Conservation (phyloP, 2,797 vertebrate genomes). For the Lepidocolaptes lacrymiger region DNA sequence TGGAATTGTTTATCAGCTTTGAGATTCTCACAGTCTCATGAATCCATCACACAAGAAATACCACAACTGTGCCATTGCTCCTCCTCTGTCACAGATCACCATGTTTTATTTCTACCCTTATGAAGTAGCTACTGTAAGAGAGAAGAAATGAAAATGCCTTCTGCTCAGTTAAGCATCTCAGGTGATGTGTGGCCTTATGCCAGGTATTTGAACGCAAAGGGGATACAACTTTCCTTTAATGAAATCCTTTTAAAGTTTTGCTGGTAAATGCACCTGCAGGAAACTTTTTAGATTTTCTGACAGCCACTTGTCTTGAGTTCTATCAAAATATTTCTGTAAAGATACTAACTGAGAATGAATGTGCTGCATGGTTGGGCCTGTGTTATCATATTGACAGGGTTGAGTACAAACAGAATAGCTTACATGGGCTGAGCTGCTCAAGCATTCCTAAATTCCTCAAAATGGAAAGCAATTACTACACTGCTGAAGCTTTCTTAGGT, state of each 20-base stretch:
- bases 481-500: slow-evolving; percentile 1
- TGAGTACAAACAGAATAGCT: not conserved
- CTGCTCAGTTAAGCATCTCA: not conserved
- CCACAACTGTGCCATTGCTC: not conserved
- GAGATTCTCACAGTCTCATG: accelerated
- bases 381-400: not conserved
- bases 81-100: not conserved
- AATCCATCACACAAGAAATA: not conserved
- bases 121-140: not conserved
- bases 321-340: not conserved
- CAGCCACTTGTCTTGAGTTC: not conserved
- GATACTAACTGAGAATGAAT: not conserved
- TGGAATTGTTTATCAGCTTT: not conserved
- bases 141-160: not conserved
- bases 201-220: not conserved
- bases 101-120: not conserved
- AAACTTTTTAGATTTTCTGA: not conserved
- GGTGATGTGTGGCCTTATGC: accelerated
- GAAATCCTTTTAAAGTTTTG: not conserved
- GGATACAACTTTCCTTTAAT: not conserved
- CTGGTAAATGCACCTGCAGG: not conserved
- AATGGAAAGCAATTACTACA: not conserved
- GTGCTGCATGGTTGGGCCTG: not conserved
- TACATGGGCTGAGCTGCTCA: not conserved
- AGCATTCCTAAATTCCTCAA: not conserved